Percentiles rank a stretch among this genome's conserved stretches.
Conservation (phyloP, 2,113 vertebrate genomes). For the Dromas ardeola region DNA sequence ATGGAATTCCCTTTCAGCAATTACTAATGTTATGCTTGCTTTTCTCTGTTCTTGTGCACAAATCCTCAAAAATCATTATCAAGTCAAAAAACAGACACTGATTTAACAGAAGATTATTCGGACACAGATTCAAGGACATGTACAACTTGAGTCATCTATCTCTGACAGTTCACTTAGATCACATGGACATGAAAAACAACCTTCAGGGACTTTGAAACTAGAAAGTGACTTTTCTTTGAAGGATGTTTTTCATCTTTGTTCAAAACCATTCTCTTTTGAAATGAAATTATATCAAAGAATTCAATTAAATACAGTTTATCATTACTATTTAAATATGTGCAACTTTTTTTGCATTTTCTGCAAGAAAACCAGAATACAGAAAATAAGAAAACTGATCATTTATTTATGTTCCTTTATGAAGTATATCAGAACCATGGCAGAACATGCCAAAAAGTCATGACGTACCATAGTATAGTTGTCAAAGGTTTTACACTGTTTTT, state of each 20-base stretch:
- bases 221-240: background rate
- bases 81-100: background rate
- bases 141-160: background rate
- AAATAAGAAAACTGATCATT: background rate
- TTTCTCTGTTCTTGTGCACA: background rate
- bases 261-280: background rate
- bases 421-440: background rate
- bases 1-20: background rate
- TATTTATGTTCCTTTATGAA: background rate
- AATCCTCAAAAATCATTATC: background rate
- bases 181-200: background rate
- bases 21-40: background rate
- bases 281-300: background rate
- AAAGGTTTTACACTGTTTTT: background rate
- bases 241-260: background rate
- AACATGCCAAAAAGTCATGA: background rate
- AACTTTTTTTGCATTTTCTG: background rate
- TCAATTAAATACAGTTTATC: background rate
- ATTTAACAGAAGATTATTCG: background rate
- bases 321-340: background rate
- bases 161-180: background rate
- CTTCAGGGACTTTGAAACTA: background rate
- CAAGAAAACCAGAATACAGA: background rate
- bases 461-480: accelerated
- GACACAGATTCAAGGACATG: background rate